Percentiles rank a stretch among this genome's conserved stretches.
Conservation (phyloP, 2,113 vertebrate species). For the Amphiprion ocellaris region DNA sequence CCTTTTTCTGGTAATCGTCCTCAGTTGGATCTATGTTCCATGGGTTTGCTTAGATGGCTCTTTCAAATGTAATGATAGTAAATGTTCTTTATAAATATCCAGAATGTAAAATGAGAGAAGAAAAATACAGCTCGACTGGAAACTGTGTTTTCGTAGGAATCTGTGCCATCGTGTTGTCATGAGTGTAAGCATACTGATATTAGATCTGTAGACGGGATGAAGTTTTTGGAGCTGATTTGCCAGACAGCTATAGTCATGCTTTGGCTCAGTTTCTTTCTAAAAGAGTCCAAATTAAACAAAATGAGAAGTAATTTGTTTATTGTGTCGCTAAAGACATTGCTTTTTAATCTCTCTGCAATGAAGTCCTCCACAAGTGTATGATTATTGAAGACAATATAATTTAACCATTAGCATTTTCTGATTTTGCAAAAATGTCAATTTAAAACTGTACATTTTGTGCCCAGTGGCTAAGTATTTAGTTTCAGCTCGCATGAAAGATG, state of each 20-base stretch:
- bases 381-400: too few species aligned
- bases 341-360: too few species aligned
- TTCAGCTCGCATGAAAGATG: too few species aligned
- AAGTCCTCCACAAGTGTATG: too few species aligned
- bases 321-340: too few species aligned
- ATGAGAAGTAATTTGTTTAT: too few species aligned
- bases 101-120: constrained; percentile 75
- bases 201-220: constrained; percentile 51
- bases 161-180: constrained; percentile 76
- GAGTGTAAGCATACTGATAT: constrained; percentile 73
- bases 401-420: too few species aligned
- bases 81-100: constrained; percentile 77
- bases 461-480: too few species aligned
- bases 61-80: constrained; percentile 72
- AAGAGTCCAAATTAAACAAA: too few species aligned
- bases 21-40: constrained; percentile 64
- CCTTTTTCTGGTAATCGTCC: constrained; percentile 52
- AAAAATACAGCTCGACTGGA: constrained; percentile 56
- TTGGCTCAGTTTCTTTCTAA: background rate
- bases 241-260: constrained; percentile 33
- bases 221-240: constrained; percentile 24
- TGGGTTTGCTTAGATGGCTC: constrained; percentile 67
- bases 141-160: constrained; percentile 76
- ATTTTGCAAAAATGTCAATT: too few species aligned
- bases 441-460: too few species aligned